phyloP scores from a whole-genome alignment of 2,797 vertebrate genomes.

The Myotis daubentonii region DNA sequence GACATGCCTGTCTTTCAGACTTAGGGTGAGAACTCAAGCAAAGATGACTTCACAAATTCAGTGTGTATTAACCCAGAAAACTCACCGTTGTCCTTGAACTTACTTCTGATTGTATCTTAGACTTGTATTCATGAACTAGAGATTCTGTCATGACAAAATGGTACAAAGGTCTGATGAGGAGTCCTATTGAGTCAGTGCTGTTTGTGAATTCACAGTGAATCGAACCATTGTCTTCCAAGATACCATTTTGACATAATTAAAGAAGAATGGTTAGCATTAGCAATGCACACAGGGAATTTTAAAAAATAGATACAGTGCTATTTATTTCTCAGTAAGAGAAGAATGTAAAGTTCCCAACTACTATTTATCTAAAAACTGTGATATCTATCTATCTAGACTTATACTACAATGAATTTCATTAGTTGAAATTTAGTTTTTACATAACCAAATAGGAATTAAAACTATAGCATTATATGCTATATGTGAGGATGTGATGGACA shows the following conservation, averaged over 20 bases:
- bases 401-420: slow-evolving; percentile 31
- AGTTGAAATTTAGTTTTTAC: slow-evolving; percentile 54
- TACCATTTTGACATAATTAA: slow-evolving; percentile 67
- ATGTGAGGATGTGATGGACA: background rate
- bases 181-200: slow-evolving; percentile 53
- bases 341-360: slow-evolving; percentile 18
- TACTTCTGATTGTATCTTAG: slow-evolving; percentile 83
- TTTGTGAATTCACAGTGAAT: slow-evolving; percentile 69
- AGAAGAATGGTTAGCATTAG: slow-evolving; percentile 54
- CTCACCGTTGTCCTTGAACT: slow-evolving; percentile 72
- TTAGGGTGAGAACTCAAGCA: slow-evolving; percentile 88
- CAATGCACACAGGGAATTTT: slow-evolving; percentile 44
- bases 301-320: slow-evolving; percentile 56
- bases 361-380: background rate
- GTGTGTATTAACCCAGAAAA: slow-evolving; percentile 70
- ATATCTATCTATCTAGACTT: background rate
- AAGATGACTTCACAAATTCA: slow-evolving; percentile 82
- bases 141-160: slow-evolving; percentile 69
- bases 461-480: background rate
- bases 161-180: slow-evolving; percentile 32
- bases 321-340: slow-evolving; percentile 59
- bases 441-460: slow-evolving; percentile 51
- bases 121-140: slow-evolving; percentile 78
- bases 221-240: slow-evolving; percentile 65
- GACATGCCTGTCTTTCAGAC: slow-evolving; percentile 88